Conservation (phyloP, 2,888 invertebrate species). For the Arge pagana region DNA sequence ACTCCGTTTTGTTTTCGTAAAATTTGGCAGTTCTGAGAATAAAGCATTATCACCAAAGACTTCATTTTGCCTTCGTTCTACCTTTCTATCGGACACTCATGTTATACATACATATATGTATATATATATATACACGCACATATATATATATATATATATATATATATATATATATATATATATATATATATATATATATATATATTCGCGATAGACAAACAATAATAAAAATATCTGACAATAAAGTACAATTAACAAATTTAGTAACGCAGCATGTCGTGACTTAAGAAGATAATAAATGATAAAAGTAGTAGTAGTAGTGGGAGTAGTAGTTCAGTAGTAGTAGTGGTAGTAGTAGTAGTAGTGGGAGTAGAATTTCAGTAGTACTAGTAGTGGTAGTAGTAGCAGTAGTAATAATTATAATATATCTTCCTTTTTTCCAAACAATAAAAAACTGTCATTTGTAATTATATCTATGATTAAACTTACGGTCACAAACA, state of each 20-base stretch:
- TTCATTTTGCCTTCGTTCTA: too few species aligned
- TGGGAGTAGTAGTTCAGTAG: slow-evolving; percentile 31
- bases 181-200: slow-evolving; percentile 32
- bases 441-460: slow-evolving; percentile 51
- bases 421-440: slow-evolving; percentile 28
- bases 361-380: slow-evolving; percentile 34
- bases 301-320: slow-evolving; percentile 35
- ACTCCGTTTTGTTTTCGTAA: too few species aligned
- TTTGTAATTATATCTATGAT: slow-evolving; percentile 58
- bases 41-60: too few species aligned
- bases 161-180: not conserved
- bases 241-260: slow-evolving; percentile 46
- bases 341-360: slow-evolving; percentile 34
- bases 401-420: slow-evolving; percentile 34
- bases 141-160: slow-evolving; percentile 30
- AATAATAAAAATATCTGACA: slow-evolving; percentile 45
- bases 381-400: slow-evolving; percentile 30
- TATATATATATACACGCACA: slow-evolving; percentile 1
- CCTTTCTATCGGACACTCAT: too few species aligned
- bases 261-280: slow-evolving; percentile 44
- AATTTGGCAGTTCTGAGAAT: too few species aligned
- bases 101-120: not conserved
- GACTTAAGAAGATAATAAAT: slow-evolving; percentile 41
- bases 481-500: slow-evolving; percentile 88
- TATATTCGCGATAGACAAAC: slow-evolving; percentile 42